phyloP scores from a whole-genome alignment of 2,113 vertebrate species.

The Balaeniceps rex region DNA sequence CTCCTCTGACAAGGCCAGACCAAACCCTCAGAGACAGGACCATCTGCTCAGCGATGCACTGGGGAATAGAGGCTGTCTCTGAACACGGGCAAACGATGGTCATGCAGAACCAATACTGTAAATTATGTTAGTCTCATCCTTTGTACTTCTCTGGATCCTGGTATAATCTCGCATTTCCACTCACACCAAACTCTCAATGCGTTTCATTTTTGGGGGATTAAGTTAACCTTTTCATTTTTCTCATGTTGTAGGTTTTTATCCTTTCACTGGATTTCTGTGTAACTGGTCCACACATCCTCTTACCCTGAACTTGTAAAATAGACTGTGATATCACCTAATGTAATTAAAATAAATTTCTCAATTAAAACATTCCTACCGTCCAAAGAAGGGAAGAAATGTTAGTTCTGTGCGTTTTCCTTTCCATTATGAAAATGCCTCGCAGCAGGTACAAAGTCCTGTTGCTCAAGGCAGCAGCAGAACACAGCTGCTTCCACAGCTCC shows the following conservation, averaged over 20 bases:
- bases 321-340: slow-evolving; percentile 76
- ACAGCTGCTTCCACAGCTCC: not conserved
- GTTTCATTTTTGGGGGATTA: slow-evolving; percentile 8
- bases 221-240: slow-evolving; percentile 48
- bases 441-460: not conserved
- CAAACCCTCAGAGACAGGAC: slow-evolving; percentile 17
- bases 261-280: slow-evolving; percentile 56
- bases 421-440: not conserved
- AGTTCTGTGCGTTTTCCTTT: not conserved
- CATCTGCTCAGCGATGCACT: not conserved
- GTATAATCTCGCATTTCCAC: not conserved
- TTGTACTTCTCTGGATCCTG: slow-evolving; percentile 44
- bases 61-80: slow-evolving; percentile 7
- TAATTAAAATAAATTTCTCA: slow-evolving; percentile 75
- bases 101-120: slow-evolving; percentile 27
- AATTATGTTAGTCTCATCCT: slow-evolving; percentile 44
- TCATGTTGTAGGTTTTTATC: slow-evolving; percentile 65
- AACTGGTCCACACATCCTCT: slow-evolving; percentile 66
- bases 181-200: not conserved
- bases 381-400: slow-evolving; percentile 46
- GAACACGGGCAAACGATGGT: not conserved
- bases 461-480: not conserved
- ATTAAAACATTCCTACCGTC: slow-evolving; percentile 76
- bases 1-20: slow-evolving; percentile 51
- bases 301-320: slow-evolving; percentile 79